Conservation (phyloP, 2,113 vertebrate genomes). For the Athene noctua region DNA sequence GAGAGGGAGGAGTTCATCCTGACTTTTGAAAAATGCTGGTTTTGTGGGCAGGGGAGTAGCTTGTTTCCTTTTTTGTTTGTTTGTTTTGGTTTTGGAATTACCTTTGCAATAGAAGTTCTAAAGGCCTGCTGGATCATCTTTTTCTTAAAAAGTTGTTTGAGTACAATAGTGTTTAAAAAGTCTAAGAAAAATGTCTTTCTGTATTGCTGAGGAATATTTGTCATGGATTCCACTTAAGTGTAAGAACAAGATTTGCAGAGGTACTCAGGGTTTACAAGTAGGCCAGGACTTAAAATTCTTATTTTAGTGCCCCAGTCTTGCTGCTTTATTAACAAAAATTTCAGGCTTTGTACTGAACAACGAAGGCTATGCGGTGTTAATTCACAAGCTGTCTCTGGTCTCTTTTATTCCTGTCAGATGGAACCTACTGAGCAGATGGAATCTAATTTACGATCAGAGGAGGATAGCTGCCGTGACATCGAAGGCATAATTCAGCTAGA, state of each 20-base stretch:
- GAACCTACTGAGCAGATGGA: slow-evolving; percentile 34
- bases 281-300: neutral
- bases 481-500: slow-evolving; percentile 88
- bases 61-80: neutral
- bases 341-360: neutral
- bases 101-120: neutral
- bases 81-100: neutral
- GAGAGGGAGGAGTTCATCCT: neutral
- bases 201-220: neutral
- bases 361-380: neutral
- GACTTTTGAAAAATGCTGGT: neutral
- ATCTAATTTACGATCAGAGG: slow-evolving; percentile 21
- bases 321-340: neutral
- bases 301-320: neutral
- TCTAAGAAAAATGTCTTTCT: neutral
- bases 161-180: neutral
- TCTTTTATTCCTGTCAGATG: slow-evolving; percentile 30
- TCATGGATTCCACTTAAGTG: neutral
- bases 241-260: neutral
- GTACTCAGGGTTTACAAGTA: neutral
- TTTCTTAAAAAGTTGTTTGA: neutral
- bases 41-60: neutral
- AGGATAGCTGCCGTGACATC: slow-evolving; percentile 64
- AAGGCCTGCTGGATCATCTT: neutral
- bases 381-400: slow-evolving; percentile 1